Evolutionary conservation across 2,797 vertebrate genomes (phyloP).

Genomic region (Ara ararauna): DNA sequence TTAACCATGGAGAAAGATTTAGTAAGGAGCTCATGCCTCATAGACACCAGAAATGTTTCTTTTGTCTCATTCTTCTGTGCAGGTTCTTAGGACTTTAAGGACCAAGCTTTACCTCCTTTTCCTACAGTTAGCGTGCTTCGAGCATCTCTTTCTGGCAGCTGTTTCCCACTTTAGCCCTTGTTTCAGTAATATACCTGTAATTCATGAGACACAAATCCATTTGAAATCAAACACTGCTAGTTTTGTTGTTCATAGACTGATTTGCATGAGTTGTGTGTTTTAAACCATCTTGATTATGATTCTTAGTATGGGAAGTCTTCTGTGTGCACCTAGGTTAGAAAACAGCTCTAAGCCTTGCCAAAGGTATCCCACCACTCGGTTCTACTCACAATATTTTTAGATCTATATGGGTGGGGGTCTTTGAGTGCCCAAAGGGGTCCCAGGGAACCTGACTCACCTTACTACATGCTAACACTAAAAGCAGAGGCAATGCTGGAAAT

Average conservation of each 20-base stretch:
- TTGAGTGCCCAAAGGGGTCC: not conserved
- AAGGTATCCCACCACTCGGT: not conserved
- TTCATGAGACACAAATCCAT: not conserved
- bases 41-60: not conserved
- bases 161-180: not conserved
- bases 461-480: not conserved
- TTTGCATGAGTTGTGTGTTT: fast-evolving
- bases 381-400: not conserved
- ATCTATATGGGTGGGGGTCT: not conserved
- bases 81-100: not conserved
- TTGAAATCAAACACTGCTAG: not conserved
- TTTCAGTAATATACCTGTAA: not conserved
- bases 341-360: not conserved
- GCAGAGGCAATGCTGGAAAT: not conserved
- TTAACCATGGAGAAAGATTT: not conserved
- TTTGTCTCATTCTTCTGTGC: not conserved
- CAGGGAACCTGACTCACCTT: not conserved
- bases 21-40: not conserved
- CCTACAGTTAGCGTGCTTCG: not conserved
- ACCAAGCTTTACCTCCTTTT: not conserved
- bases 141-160: not conserved
- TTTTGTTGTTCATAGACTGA: not conserved
- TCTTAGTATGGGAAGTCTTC: not conserved
- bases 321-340: not conserved
- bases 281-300: not conserved